phyloP scores from a whole-genome alignment of 2,113 vertebrate genomes.

The Prinia subflava region DNA sequence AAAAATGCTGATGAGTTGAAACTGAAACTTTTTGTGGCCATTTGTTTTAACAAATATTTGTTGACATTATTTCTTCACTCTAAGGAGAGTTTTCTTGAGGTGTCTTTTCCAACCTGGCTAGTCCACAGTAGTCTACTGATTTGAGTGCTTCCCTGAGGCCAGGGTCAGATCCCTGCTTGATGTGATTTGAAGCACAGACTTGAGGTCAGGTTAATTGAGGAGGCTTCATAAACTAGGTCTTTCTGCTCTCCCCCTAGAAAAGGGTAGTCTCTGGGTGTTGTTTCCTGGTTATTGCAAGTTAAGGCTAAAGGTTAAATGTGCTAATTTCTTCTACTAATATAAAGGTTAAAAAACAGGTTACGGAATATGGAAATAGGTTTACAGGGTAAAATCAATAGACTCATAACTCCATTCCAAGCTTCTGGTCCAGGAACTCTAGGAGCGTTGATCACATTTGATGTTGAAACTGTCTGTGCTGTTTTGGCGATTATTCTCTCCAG shows the following conservation, averaged over 20 bases:
- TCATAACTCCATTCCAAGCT: background rate
- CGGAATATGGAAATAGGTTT: background rate
- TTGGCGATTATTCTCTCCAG: background rate
- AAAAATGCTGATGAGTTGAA: background rate
- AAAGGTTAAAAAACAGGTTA: background rate
- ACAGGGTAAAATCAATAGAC: background rate
- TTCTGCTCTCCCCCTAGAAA: background rate
- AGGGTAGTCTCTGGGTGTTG: background rate
- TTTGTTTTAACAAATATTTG: background rate
- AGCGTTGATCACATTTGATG: background rate
- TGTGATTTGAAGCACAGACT: background rate
- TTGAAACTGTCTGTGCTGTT: background rate
- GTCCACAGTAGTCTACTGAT: background rate
- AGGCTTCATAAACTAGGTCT: background rate
- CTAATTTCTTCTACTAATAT: background rate
- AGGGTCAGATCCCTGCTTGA: background rate
- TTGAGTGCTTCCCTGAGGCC: background rate
- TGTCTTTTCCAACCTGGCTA: background rate
- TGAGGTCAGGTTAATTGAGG: background rate
- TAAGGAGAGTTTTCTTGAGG: background rate
- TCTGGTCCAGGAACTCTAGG: background rate
- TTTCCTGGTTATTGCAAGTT: background rate
- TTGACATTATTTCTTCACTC: background rate
- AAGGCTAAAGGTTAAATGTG: background rate
- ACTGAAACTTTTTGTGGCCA: background rate